Evolutionary conservation across 2,888 invertebrate genomes (phyloP), one percentile per base, ranked within the genome.

Genomic region (Latrodectus elegans): DNA sequence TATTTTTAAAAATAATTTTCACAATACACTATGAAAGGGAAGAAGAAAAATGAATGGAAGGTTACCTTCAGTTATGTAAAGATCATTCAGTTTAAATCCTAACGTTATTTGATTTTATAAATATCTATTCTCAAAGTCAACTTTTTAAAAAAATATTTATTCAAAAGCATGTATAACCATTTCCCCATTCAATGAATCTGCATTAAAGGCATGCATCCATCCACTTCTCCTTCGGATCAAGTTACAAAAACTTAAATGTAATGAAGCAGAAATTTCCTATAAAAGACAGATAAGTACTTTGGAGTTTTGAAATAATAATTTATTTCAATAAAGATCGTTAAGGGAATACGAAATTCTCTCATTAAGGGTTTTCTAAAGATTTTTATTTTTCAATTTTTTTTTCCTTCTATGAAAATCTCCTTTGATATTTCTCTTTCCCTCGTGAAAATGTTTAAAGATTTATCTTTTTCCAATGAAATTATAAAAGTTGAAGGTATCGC

Each of bases 281-380:
- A 76, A 83, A 67, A 49, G 75, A 70, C 15, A 71, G 70, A 83
- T 83, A 83, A 76, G 76, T 76, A 70, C 70, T 60, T 60, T 53
- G 68, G 26, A 55, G 68, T 83, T 70, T 64, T 52, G 60, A 60
- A 76, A 76, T 83, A 71, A 83, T 68, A 83, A 75, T 83, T 83
- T 83, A 76, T 83, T 83, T 83, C 83, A 76, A 76, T 83, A 71
- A 76, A 83, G 26, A 68, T 82, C 81, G 73, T 81, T 81, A 81
- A 73, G 71, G 51, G 51, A 38, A 51, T 17, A 64, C 60, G 49
- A 22, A 64, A 76, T 70, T 64, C 64, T 71, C 82, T 83, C 83
- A 83, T 76, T 83, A 83, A 64, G 9, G 38, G 60, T 60, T 60
- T n/a, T 60, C n/a, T 60, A 60, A 60, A 60, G 60, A 60, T 60